Conservation (phyloP, 2,797 vertebrate genomes). For the Mormyrops attenuatus region DNA sequence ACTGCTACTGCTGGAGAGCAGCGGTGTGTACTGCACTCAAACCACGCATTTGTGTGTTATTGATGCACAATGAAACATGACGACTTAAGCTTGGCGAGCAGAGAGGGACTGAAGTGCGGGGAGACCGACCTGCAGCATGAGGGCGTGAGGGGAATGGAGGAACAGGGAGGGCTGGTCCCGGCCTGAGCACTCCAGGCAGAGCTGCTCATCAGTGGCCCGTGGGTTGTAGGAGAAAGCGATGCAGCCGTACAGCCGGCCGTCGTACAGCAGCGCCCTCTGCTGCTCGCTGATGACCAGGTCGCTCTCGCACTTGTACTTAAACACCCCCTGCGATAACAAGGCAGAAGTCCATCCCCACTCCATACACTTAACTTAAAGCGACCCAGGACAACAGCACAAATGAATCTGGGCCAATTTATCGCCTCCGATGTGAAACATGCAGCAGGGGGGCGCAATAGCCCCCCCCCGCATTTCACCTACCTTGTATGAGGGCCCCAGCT, state of each 20-base stretch:
- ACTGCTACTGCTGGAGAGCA: neutral
- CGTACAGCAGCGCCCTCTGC: slow-evolving; percentile 86
- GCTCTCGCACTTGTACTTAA: slow-evolving; percentile 95
- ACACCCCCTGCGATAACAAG: slow-evolving; percentile 70
- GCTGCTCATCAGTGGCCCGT: slow-evolving; percentile 90
- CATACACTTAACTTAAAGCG: neutral
- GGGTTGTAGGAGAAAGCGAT: slow-evolving; percentile 93
- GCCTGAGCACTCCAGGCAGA: slow-evolving; percentile 91
- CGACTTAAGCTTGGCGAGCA: no score
- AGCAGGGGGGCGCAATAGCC: neutral
- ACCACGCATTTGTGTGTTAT: neutral
- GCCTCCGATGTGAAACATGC: neutral
- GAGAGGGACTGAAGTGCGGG: neutral
- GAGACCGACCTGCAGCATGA: slow-evolving; percentile 87
- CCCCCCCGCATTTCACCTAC: neutral
- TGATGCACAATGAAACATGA: neutral
- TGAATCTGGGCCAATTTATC: neutral
- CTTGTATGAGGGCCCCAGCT: slow-evolving; percentile 55
- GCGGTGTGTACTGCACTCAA: neutral
- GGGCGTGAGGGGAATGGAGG: slow-evolving; percentile 91
- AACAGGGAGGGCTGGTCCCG: slow-evolving; percentile 91
- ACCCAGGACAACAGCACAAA: neutral
- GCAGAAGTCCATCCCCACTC: neutral
- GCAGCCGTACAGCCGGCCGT: slow-evolving; percentile 79
- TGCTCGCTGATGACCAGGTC: slow-evolving; percentile 89